Conservation (phyloP, 2,797 vertebrate species). For the Limosa lapponica region DNA sequence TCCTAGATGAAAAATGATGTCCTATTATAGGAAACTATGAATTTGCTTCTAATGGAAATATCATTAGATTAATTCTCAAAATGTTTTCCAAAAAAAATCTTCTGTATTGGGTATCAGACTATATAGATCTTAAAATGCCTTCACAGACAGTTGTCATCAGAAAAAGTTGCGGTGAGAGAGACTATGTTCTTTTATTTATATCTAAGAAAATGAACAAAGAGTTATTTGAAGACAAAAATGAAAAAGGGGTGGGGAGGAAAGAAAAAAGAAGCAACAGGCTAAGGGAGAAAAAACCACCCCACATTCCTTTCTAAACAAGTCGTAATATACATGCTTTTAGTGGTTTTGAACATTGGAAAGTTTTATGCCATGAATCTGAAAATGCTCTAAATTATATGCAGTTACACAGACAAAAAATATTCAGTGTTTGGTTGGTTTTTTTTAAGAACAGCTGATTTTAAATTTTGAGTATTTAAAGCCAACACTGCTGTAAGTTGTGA, state of each 20-base stretch:
- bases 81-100: background rate
- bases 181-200: background rate
- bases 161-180: background rate
- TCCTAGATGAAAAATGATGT: background rate
- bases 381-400: background rate
- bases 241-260: accelerated
- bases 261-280: background rate
- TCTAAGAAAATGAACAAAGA: background rate
- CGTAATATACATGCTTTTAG: background rate
- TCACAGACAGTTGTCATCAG: background rate
- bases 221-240: background rate
- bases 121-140: background rate
- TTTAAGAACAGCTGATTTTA: background rate
- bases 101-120: background rate
- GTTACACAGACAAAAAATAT: background rate
- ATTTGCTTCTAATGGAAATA: background rate
- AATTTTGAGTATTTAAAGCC: background rate
- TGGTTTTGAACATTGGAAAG: background rate
- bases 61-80: background rate
- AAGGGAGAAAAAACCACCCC: background rate
- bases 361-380: background rate
- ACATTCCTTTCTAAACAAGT: background rate
- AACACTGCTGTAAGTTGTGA: background rate
- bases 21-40: background rate
- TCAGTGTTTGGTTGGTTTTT: background rate